Percentiles rank a stretch among this genome's conserved stretches.
Conservation (phyloP, 2,113 vertebrate genomes). For the Lophotis ruficrista region DNA sequence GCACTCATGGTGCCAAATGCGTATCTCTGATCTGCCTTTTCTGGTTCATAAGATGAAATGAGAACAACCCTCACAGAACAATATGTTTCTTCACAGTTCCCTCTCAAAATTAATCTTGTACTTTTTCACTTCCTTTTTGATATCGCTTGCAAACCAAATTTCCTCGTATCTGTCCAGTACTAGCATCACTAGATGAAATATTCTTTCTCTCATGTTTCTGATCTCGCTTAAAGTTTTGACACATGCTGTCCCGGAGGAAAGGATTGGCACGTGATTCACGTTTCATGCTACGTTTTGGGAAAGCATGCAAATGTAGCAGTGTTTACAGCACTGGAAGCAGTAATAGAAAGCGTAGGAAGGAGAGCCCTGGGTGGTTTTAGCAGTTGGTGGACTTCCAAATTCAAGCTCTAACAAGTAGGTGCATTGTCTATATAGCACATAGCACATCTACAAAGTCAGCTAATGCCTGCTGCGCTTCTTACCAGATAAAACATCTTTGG, state of each 20-base stretch:
- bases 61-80: neutral
- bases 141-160: slow-evolving; percentile 18
- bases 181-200: neutral
- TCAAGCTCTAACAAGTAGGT: neutral
- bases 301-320: neutral
- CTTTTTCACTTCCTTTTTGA: neutral
- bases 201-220: neutral
- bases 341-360: neutral
- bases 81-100: neutral
- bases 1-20: neutral
- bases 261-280: neutral
- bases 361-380: neutral
- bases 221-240: neutral
- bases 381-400: neutral
- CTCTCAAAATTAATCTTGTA: neutral
- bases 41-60: neutral
- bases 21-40: neutral
- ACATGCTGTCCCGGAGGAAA: neutral
- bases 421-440: neutral
- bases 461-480: neutral
- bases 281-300: neutral
- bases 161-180: neutral
- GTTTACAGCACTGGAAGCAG: neutral
- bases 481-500: neutral
- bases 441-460: neutral